Evolutionary conservation across 2,888 invertebrate species (phyloP).

Genomic region (Lamproptera curius): DNA sequence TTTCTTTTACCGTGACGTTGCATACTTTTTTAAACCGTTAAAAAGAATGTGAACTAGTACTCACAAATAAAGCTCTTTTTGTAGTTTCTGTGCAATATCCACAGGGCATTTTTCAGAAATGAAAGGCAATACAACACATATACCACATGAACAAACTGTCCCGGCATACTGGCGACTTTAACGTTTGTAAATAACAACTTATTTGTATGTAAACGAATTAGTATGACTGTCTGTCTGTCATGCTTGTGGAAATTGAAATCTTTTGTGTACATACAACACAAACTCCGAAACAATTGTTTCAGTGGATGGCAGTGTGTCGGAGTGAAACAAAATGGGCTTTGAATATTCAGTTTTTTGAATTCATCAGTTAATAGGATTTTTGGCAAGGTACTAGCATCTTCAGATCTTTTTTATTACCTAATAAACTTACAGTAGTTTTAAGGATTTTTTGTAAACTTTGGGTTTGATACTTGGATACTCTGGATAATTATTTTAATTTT

Average conservation of each 20-base stretch:
- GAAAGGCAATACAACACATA: slow-evolving; percentile 22
- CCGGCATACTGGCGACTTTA: slow-evolving; percentile 38
- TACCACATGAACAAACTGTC: slow-evolving; percentile 18
- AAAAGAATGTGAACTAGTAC: too few relatives aligned
- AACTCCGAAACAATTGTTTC: slow-evolving; percentile 37
- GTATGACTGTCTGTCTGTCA: slow-evolving; percentile 49
- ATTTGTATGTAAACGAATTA: slow-evolving; percentile 70
- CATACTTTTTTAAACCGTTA: too few relatives aligned
- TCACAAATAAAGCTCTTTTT: slow-evolving; percentile 57
- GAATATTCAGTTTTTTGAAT: too few relatives aligned
- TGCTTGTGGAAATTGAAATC: slow-evolving; percentile 44
- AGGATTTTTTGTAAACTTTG: too few relatives aligned
- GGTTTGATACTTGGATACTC: too few relatives aligned
- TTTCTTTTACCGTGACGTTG: too few relatives aligned
- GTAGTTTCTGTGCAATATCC: slow-evolving; percentile 62
- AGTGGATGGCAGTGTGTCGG: slow-evolving; percentile 22
- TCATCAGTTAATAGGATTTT: too few relatives aligned
- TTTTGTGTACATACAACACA: slow-evolving; percentile 36
- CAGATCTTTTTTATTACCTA: too few relatives aligned
- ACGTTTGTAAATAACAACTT: slow-evolving; percentile 29
- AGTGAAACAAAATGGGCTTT: background rate
- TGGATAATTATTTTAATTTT: too few relatives aligned
- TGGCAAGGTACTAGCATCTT: too few relatives aligned
- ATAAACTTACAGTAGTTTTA: too few relatives aligned
- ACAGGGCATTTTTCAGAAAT: slow-evolving; percentile 54